phyloP scores from a whole-genome alignment of 2,797 vertebrate genomes.

The Rhinogobio ventralis region DNA sequence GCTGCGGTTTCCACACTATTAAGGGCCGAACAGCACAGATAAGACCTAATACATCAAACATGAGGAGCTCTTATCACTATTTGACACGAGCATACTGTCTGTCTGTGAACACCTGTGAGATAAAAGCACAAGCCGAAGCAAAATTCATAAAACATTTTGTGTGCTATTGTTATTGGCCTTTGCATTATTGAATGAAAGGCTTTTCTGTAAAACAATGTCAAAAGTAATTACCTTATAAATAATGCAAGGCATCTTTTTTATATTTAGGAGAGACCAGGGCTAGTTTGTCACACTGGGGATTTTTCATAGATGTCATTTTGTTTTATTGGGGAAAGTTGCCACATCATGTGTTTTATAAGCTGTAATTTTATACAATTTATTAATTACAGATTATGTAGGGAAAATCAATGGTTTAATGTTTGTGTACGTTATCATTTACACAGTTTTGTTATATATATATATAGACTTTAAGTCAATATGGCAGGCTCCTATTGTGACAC shows the following conservation, averaged over 20 bases:
- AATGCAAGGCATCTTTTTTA: neutral
- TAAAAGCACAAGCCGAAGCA: neutral
- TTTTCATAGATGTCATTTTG: neutral
- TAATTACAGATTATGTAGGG: neutral
- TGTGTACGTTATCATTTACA: too few species aligned
- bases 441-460: too few species aligned
- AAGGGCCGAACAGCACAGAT: neutral
- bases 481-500: neutral
- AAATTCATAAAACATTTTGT: slow-evolving; percentile 20
- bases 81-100: neutral
- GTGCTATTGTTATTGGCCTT: neutral
- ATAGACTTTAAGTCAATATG: neutral
- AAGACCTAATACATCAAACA: slow-evolving; percentile 29
- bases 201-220: neutral
- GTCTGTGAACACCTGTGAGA: neutral
- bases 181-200: slow-evolving; percentile 6
- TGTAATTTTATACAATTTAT: neutral
- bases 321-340: too few species aligned
- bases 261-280: neutral
- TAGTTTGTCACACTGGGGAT: neutral
- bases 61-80: slow-evolving; percentile 1
- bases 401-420: neutral
- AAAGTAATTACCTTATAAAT: slow-evolving; percentile 12
- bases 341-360: neutral
- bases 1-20: neutral